Conservation (phyloP, 2,113 vertebrate genomes). For the Bucco capensis region DNA sequence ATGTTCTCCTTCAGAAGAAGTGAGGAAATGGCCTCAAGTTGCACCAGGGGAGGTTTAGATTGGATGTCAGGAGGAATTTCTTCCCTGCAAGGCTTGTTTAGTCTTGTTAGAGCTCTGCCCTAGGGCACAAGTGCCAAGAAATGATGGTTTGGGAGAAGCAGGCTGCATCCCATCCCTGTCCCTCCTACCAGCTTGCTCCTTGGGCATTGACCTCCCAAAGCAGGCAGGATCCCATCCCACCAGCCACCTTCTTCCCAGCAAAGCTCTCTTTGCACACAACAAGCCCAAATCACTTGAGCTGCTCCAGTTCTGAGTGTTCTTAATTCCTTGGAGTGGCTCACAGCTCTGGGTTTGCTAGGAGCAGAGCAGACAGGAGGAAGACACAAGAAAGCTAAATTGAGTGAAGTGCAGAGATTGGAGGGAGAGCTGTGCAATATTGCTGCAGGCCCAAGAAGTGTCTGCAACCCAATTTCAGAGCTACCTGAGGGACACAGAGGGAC, state of each 20-base stretch:
- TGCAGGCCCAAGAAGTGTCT: not conserved
- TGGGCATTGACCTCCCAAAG: rapidly evolving
- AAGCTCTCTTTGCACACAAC: not conserved
- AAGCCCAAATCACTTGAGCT: not conserved
- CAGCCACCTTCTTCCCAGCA: not conserved
- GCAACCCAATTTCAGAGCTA: slow-evolving; percentile 41
- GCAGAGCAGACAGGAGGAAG: not conserved
- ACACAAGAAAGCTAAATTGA: slow-evolving; percentile 22
- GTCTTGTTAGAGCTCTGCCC: slow-evolving; percentile 39
- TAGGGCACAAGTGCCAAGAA: not conserved
- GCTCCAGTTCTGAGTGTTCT: not conserved
- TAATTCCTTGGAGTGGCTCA: not conserved
- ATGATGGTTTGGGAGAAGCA: not conserved
- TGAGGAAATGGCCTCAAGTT: no score
- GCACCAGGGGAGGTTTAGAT: no score
- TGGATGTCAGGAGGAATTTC: no score
- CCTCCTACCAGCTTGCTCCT: not conserved
- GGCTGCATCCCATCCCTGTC: not conserved
- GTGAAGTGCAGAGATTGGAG: not conserved
- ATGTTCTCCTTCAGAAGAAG: not conserved
- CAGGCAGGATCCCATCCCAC: not conserved
- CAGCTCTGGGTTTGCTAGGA: not conserved
- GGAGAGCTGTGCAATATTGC: slow-evolving; percentile 35
- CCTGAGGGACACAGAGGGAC: slow-evolving; percentile 4
- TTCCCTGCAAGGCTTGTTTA: no score